Base-by-base conservation (phyloP, 2,113 vertebrate species). In the Neolamprologus sp. region DNA sequence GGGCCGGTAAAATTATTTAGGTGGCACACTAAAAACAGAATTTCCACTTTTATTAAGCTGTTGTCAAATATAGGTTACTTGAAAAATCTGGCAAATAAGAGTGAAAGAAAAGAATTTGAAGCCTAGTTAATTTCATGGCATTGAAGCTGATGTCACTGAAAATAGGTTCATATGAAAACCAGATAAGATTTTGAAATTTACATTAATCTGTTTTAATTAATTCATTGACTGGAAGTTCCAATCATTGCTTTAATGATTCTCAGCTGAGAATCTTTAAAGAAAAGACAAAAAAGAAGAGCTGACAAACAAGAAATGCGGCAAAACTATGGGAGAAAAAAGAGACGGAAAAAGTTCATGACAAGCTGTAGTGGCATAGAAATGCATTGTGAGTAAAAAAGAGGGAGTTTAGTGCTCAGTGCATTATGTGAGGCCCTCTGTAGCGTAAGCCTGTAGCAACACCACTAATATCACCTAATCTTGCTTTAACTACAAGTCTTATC, bases 101-200 rank as follows among this genome's bases (percentile, higher is more conserved):
- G 10, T 65, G 60, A 65, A 65, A 12, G 10, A n/a, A 65, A 65
- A n/a, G 0, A 35, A 65, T 65, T 7, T 0, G 0, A 65, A 65
- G 31, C 6, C 60, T 65, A 65, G 31, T 65, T 65, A 35, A 65
- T 65, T 35, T 65, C 17, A n/a, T 65, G 31, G 31, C 10, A 65
- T 35, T 65, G 10, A 35, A 65, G 31, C 31, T 35, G 2, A 35
- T 35, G 19, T 37, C 31, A 65, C 31, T 35, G 10, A 37, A 65
- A 65, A 65, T 65, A 5, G 60, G 60, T n/a, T 65, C 31, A 65
- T 65, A 65, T 65, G 58, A 63, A 63, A 63, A 63, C 16, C 58
- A 35, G 9, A 35, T 63, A 63, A 11, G 58, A 35, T 63, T 19
- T 35, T 63, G 28, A 63, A 7, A 11, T 35, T 33, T 1, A 63